Evolutionary conservation across 2,797 vertebrate species (phyloP).

Genomic region (Nannoperca australis): DNA sequence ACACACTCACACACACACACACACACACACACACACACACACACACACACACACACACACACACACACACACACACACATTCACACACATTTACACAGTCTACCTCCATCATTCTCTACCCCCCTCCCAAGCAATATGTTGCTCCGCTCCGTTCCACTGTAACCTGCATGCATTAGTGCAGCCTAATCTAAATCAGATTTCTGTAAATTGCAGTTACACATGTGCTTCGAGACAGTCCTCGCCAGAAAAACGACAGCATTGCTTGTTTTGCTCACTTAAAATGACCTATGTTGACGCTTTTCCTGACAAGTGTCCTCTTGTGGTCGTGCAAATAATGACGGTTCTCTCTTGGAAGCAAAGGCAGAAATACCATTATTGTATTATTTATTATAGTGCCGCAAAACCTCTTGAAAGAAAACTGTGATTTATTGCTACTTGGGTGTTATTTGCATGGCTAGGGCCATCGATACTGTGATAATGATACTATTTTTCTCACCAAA

Average conservation of each 20-base stretch:
- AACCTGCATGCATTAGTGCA: constrained; percentile 75
- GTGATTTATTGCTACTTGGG: constrained; percentile 6
- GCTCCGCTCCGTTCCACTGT: constrained; percentile 73
- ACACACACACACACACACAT: constrained; percentile 39
- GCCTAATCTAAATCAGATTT: constrained; percentile 80
- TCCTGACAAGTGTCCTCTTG: constrained; percentile 36
- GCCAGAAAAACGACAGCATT: constrained; percentile 20
- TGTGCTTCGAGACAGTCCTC: constrained; percentile 51
- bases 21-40: no score
- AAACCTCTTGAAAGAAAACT: constrained; percentile 4
- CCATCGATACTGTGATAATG: not conserved
- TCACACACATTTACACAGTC: constrained; percentile 23
- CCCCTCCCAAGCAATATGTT: constrained; percentile 86
- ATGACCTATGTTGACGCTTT: constrained; percentile 13
- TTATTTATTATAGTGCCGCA: constrained; percentile 2
- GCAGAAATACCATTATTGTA: not conserved
- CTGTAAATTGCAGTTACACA: constrained; percentile 67
- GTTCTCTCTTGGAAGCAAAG: not conserved
- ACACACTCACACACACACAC: no score
- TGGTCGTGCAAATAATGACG: constrained; percentile 32
- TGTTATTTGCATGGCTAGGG: not conserved
- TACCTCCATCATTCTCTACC: constrained; percentile 51
- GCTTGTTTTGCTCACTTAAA: constrained; percentile 55
- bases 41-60: constrained; percentile 49
- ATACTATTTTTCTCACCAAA: not conserved